Base-by-base conservation (phyloP, 2,113 vertebrate species). In the Plectropomus leopardus region DNA sequence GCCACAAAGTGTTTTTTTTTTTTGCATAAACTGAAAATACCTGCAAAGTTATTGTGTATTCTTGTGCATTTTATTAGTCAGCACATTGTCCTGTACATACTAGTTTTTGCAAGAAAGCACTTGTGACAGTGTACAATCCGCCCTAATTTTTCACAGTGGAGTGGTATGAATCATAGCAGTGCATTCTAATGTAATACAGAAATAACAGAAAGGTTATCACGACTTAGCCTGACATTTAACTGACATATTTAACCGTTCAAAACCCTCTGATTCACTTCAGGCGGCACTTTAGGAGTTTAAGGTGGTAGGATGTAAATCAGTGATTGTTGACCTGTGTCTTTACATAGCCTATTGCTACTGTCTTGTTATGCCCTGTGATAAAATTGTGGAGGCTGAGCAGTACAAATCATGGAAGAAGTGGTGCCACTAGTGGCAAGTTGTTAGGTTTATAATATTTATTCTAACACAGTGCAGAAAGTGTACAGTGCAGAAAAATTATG, bases 351-450 rank as follows among this genome's bases (percentile, higher is more conserved):
- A 60, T 40, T 73, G 21, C 53, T 7, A 5, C 65, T 72, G 51
- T 51, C 16, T 36, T 66, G 8, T 76, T 34, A 19, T 54, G n/a
- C 1, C 8, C n/a, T 51, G 26, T 74, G 7, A 66, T 70, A 14
- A 66, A 68, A 68, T 51, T 54, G n/a, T 71, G 5, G 3, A 53
- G 58, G 19, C 7, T 71, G 15, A 71, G 32, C 50, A 45, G 23
- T 26, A 45, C 47, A 55, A 45, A 17, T 60, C 28, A 61, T 55
- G 16, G 21, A 54, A 79, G 45, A 63, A 79, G 47, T 79, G 76
- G 54, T 42, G 42, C 28, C 71, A 61, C 42, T 59, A 3, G 7
- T 65, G 74, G 40, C 61, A 76, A 67, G 53, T 67, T 8, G 28
- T 47, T 42, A 17, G 23, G 23, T 50, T 75, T 47, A 11, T 1